Percentiles rank a stretch among this genome's conserved stretches.
Evolutionary conservation across 2,113 vertebrate genomes (phyloP).

Genomic region (Micromys minutus): DNA sequence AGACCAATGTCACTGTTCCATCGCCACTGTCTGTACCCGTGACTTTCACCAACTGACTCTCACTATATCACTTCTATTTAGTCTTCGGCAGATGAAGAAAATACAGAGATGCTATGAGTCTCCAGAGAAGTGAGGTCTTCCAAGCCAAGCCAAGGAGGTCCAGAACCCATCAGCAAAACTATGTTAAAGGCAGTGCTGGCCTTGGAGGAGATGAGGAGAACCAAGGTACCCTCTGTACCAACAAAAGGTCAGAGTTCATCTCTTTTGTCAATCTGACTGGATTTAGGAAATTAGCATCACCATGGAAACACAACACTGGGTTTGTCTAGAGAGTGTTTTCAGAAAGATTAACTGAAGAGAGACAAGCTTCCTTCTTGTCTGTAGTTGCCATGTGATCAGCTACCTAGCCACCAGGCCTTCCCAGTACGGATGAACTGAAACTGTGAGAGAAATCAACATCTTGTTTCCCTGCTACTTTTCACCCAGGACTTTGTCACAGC

Average conservation of each 20-base stretch:
- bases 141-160: not conserved
- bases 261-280: not conserved
- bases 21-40: rapidly evolving
- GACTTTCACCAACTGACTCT: not conserved
- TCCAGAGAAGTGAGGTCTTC: not conserved
- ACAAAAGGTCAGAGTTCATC: not conserved
- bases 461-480: not conserved
- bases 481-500: not conserved
- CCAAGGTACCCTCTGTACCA: not conserved
- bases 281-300: not conserved
- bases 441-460: not conserved
- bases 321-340: not conserved
- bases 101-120: not conserved
- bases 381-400: not conserved
- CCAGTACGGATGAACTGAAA: not conserved
- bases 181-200: not conserved
- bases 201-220: not conserved
- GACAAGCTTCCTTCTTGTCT: not conserved
- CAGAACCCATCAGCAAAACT: not conserved
- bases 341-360: not conserved
- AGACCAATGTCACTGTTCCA: too few relatives aligned
- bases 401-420: not conserved
- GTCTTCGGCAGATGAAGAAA: not conserved
- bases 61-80: not conserved
- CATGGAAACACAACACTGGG: not conserved